Conservation (phyloP, 1,140 invertebrate species). For the Camponotus vicinus region DNA sequence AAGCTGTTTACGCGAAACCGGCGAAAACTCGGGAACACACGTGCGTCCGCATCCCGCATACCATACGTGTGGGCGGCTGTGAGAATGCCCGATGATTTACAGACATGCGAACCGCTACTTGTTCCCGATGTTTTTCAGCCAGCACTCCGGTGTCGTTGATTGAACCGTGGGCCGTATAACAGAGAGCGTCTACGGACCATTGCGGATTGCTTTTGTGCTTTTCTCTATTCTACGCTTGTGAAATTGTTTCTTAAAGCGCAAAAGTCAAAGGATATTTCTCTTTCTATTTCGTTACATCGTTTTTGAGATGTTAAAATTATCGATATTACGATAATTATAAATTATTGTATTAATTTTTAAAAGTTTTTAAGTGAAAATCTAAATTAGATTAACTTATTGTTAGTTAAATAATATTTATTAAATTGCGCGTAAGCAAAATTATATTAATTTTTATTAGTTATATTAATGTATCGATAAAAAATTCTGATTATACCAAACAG, state of each 20-base stretch:
- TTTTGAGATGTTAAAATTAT: neutral
- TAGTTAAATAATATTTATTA: neutral
- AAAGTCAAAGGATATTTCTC: neutral
- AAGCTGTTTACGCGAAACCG: constrained; percentile 56
- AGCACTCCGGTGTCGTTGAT: neutral
- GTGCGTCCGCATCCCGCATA: neutral
- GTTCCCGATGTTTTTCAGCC: constrained; percentile 35
- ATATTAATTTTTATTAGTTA: neutral
- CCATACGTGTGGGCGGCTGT: neutral
- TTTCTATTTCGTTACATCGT: neutral
- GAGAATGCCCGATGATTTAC: constrained; percentile 33
- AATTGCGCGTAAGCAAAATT: neutral
- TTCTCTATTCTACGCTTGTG: neutral
- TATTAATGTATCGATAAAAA: neutral
- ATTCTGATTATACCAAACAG: neutral
- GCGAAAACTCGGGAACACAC: constrained; percentile 45
- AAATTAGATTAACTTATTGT: too few relatives aligned
- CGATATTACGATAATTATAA: neutral
- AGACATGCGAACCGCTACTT: neutral
- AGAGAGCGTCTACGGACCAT: neutral
- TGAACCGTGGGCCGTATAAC: constrained; percentile 10
- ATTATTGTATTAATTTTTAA: neutral
- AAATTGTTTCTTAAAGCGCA: neutral
- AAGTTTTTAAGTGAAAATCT: neutral
- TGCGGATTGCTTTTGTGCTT: neutral